These are phyloP conservation scores for Habrosyne pyritoides DNA, from an alignment of 2,888 invertebrate species.

Conservation along the genomic window DNA sequence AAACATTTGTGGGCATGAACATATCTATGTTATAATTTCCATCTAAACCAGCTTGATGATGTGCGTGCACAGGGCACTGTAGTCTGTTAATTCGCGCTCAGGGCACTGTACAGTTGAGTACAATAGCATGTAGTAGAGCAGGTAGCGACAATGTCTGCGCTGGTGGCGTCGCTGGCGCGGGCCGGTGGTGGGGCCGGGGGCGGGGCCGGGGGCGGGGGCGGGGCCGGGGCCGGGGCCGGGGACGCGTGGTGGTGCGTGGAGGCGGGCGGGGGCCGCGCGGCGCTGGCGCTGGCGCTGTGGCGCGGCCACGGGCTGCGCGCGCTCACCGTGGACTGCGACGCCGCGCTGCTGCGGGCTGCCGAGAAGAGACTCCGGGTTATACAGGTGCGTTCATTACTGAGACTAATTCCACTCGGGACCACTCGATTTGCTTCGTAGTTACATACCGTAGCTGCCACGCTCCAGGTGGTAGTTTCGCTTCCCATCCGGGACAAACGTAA, in stretches of 20 bases:
- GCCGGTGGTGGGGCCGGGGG: conserved; percentile 88
- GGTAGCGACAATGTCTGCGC: conserved; percentile 86
- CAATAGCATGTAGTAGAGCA: conserved; percentile 32
- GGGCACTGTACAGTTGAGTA: background rate
- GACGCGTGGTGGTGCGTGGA: conserved; percentile 91
- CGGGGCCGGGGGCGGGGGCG: conserved; percentile 89
- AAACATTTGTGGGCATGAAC: no score
- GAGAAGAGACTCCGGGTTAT: conserved; percentile 85
- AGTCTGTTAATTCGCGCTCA: no score
- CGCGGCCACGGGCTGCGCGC: conserved; percentile 93
- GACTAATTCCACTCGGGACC: no score
- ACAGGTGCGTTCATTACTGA: conserved; percentile 62
- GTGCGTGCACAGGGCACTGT: no score
- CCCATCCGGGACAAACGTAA: no score
- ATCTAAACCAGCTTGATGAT: no score
- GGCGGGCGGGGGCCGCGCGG: conserved; percentile 96
- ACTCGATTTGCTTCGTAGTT: no score
- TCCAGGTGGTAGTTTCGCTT: no score
- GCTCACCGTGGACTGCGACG: conserved; percentile 91
- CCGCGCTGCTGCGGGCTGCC: conserved; percentile 72
- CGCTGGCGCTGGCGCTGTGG: no score
- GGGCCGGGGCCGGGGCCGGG: conserved; percentile 85
- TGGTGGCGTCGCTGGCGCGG: conserved; percentile 80
- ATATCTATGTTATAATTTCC: no score
- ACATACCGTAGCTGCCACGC: no score